Evolutionary conservation across 1,140 invertebrate genomes (phyloP).

Genomic region (Drosophila subobscura): DNA sequence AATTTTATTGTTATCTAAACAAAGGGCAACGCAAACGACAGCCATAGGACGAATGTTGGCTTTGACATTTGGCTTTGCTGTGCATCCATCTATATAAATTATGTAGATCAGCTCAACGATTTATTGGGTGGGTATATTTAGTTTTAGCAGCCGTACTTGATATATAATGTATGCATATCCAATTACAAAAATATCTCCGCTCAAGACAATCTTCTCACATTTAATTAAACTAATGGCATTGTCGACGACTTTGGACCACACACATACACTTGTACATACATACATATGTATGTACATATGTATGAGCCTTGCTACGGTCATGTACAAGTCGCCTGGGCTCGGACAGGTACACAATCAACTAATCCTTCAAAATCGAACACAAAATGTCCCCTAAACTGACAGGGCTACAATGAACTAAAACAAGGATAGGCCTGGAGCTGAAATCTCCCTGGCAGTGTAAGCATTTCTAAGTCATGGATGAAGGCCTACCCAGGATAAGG

Average conservation of each 20-base stretch:
- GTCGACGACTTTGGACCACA: constrained; percentile 51
- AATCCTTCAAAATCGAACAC: constrained; percentile 59
- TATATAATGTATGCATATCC: constrained; percentile 1
- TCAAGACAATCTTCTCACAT: constrained; percentile 36
- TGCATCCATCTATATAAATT: no score
- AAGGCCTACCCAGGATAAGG: constrained; percentile 18
- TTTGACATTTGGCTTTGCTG: no score
- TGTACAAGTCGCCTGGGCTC: constrained; percentile 31
- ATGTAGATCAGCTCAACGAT: no score
- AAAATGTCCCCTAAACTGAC: constrained; percentile 63
- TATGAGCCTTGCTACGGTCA: constrained; percentile 15
- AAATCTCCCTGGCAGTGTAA: constrained; percentile 3
- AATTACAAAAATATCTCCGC: constrained; percentile 7
- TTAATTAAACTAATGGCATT: constrained; percentile 53
- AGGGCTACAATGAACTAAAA: constrained; percentile 57
- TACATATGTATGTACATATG: no score
- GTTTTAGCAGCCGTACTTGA: background rate
- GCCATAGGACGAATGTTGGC: no score
- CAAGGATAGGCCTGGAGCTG: constrained; percentile 23
- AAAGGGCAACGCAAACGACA: no score
- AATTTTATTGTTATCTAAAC: background rate
- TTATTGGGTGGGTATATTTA: no score
- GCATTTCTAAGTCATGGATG: background rate
- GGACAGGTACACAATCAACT: constrained; percentile 53
- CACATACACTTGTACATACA: constrained; percentile 9